Evolutionary conservation across 2,797 vertebrate genomes (phyloP).

Genomic region (Craterocephalus amniculus): DNA sequence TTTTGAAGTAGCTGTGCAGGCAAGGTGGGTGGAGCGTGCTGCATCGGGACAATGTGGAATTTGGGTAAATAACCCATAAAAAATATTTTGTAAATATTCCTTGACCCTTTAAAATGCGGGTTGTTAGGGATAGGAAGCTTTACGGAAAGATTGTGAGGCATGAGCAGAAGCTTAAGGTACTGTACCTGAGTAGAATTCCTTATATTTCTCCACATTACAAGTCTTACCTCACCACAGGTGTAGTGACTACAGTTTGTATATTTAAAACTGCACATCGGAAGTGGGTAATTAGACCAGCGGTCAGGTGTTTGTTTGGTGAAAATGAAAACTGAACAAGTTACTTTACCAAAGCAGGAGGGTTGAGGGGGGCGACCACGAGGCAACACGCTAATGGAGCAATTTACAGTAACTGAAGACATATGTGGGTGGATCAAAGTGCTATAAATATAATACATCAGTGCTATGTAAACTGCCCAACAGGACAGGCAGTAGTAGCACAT

Average conservation of each 20-base stretch:
- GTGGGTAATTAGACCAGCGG: background rate
- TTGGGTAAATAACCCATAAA: slow-evolving; percentile 34
- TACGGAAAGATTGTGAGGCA: background rate
- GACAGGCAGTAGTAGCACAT: background rate
- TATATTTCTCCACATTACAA: background rate
- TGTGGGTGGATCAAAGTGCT: slow-evolving; percentile 1
- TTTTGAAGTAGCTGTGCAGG: slow-evolving; percentile 39
- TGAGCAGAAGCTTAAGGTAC: background rate
- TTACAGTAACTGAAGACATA: background rate
- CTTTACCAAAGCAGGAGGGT: background rate
- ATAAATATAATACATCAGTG: background rate
- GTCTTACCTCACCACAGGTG: background rate
- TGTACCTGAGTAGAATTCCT: background rate
- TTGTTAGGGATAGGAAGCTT: background rate
- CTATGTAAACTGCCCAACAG: background rate
- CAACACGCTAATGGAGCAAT: background rate
- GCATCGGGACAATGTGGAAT: slow-evolving; percentile 17
- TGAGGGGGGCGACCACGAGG: background rate
- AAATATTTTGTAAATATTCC: slow-evolving; percentile 6
- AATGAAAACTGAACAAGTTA: background rate
- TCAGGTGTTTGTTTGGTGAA: background rate
- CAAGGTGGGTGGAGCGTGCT: slow-evolving; percentile 14
- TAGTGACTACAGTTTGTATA: background rate
- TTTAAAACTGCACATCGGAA: background rate
- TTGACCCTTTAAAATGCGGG: background rate